Conservation (phyloP, 2,797 vertebrate species). For the Gephyroberyx darwinii region DNA sequence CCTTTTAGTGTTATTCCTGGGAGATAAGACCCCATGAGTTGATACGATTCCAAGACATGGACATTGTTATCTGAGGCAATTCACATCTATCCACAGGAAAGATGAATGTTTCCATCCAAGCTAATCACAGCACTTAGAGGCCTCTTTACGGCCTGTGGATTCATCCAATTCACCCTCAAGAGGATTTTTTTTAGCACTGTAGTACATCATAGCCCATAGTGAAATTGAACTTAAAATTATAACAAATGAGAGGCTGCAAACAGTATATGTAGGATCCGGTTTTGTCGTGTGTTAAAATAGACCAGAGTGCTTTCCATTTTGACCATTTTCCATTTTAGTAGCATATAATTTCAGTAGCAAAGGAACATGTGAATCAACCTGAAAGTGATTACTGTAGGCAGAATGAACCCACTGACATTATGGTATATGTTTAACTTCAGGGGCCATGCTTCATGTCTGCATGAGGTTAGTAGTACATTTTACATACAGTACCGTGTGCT, state of each 20-base stretch:
- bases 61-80: conserved; percentile 21
- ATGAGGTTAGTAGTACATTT: not conserved
- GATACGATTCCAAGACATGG: conserved; percentile 10
- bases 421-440: not conserved
- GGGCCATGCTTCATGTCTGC: not conserved
- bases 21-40: not conserved
- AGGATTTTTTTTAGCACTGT: conserved; percentile 30
- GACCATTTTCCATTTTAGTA: not conserved
- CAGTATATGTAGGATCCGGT: conserved; percentile 8
- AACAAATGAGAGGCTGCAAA: conserved; percentile 30
- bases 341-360: conserved; percentile 14
- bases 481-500: too few relatives aligned
- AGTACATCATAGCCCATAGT: conserved; percentile 31
- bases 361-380: not conserved
- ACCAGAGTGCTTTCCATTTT: conserved; percentile 15
- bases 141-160: conserved; percentile 42
- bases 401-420: not conserved
- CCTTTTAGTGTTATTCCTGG: not conserved
- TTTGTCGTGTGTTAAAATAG: conserved; percentile 19
- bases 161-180: conserved; percentile 31
- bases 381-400: not conserved
- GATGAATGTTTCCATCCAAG: conserved; percentile 38
- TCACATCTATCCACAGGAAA: conserved; percentile 27
- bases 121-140: conserved; percentile 45
- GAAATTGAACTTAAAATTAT: conserved; percentile 60